phyloP scores from a whole-genome alignment of 2,888 invertebrate genomes.

The Noctua janthina region DNA sequence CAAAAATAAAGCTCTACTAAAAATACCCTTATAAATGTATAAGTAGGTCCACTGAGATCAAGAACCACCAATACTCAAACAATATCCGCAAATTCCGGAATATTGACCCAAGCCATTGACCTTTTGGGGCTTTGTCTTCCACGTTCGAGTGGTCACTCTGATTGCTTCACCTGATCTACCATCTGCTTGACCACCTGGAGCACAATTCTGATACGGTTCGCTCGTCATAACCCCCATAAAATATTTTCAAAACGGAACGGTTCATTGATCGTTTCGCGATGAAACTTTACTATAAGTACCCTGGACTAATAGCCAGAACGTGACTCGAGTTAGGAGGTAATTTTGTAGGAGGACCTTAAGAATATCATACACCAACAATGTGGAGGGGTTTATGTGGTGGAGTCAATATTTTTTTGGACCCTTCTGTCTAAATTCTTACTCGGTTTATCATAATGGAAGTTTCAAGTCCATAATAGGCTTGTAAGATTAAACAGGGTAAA shows the following conservation, averaged over 20 bases:
- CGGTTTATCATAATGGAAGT: background rate
- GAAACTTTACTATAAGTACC: conserved; percentile 88
- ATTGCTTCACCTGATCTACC: conserved; percentile 66
- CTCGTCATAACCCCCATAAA: conserved; percentile 76
- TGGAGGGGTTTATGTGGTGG: conserved; percentile 74
- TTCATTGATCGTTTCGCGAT: conserved; percentile 86
- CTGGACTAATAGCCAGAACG: conserved; percentile 87
- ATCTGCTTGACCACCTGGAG: conserved; percentile 65
- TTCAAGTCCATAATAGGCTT: too few species aligned
- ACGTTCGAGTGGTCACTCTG: conserved; percentile 74
- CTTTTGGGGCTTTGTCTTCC: conserved; percentile 66
- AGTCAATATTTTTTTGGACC: background rate
- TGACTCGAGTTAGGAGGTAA: conserved; percentile 85
- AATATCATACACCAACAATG: conserved; percentile 87
- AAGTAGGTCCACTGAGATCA: conserved; percentile 22
- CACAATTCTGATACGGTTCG: conserved; percentile 52
- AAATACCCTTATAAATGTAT: background rate
- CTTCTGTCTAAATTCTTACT: background rate
- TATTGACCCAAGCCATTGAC: conserved; percentile 67
- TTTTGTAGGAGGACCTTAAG: conserved; percentile 83
- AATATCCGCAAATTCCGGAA: conserved; percentile 58
- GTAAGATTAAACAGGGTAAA: background rate
- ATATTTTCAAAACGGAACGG: conserved; percentile 81
- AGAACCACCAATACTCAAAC: conserved; percentile 58
- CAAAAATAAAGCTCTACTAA: background rate